These are phyloP conservation scores for Chiloscyllium punctatum DNA, from an alignment of 2,797 vertebrate species.

Conservation along the genomic window DNA sequence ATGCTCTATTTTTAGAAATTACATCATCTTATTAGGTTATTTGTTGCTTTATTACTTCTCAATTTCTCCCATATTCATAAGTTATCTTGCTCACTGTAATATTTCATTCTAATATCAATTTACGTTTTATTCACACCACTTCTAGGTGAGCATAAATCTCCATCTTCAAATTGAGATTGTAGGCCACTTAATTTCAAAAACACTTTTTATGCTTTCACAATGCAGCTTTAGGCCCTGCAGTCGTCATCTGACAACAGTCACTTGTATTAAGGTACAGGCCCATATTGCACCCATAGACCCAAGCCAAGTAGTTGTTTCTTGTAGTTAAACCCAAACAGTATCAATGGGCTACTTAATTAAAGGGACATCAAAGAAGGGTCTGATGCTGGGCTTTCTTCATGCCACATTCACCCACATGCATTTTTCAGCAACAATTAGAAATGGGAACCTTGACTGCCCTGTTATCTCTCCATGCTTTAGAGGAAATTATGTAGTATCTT, in stretches of 20 bases:
- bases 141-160: not conserved
- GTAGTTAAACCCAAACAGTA: not conserved
- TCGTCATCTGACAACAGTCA: not conserved
- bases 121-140: not conserved
- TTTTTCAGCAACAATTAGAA: not conserved
- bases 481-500: not conserved
- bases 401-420: not conserved
- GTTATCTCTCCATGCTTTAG: not conserved
- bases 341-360: not conserved
- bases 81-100: not conserved
- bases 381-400: not conserved
- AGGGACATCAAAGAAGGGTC: not conserved
- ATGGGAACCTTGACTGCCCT: not conserved
- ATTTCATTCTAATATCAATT: not conserved
- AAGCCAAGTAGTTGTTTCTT: not conserved
- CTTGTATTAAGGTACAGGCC: not conserved
- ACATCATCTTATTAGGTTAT: not conserved
- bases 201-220: not conserved
- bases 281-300: not conserved
- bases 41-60: not conserved
- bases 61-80: not conserved
- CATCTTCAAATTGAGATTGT: not conserved
- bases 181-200: not conserved
- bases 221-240: not conserved
- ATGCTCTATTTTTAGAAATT: constrained; percentile 11